These are phyloP conservation scores for Drosophila parabipectinata DNA, from an alignment of 1,140 invertebrate species.

Conservation along the genomic window DNA sequence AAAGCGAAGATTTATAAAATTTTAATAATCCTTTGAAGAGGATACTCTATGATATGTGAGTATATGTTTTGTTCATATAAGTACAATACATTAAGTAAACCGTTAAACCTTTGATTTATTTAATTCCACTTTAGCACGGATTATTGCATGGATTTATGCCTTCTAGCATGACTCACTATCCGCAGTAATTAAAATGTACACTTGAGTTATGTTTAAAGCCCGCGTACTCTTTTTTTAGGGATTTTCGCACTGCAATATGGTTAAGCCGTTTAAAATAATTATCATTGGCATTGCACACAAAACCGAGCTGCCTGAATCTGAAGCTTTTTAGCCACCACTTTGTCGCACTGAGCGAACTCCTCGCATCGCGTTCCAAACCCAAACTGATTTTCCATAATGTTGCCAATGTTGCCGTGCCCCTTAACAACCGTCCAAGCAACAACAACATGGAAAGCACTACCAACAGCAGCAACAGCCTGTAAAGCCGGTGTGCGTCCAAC, in stretches of 20 bases:
- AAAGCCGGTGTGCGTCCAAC: conserved; percentile 72
- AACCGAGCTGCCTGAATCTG: conserved; percentile 12
- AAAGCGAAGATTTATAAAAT: background rate
- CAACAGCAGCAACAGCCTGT: conserved; percentile 74
- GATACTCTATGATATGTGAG: too few species aligned
- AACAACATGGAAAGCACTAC: conserved; percentile 44
- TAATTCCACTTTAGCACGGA: background rate
- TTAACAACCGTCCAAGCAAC: conserved; percentile 63
- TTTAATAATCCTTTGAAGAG: too few species aligned
- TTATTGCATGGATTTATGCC: too few species aligned
- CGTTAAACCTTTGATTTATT: background rate
- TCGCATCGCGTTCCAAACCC: conserved; percentile 75
- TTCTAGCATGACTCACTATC: conserved; percentile 11
- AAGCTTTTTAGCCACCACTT: conserved; percentile 16
- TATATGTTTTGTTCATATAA: too few species aligned
- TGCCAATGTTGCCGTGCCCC: conserved; percentile 71
- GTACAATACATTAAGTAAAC: too few species aligned
- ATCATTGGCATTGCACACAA: conserved; percentile 27
- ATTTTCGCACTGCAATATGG: background rate
- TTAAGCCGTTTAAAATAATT: conserved; percentile 4
- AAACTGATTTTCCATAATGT: conserved; percentile 81
- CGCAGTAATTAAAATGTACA: background rate
- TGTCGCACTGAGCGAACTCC: conserved; percentile 32
- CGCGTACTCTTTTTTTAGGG: conserved; percentile 22
- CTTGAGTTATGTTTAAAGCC: background rate